Base-by-base conservation (phyloP, 2,797 vertebrate species). In the Sebastes hopkinsi region DNA sequence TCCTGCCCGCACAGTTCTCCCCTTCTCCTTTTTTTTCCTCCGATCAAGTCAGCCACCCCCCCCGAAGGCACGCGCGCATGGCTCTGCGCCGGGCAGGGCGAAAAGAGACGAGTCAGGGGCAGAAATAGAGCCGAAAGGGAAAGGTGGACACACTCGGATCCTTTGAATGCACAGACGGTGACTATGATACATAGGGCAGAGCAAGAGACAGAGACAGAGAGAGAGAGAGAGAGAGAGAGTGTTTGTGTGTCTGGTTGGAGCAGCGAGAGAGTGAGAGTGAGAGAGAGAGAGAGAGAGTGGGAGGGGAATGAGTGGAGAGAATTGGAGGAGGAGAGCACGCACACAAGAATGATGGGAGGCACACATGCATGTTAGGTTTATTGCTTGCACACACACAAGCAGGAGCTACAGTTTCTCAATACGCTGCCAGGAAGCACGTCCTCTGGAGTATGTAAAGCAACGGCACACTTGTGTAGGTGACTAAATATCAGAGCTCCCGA, bases 81-180 rank as follows among this genome's bases (percentile, higher is more conserved):
- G 81, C 80, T 84, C 75, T 32, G 75, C 38, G 29, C 80, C 27
- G 70, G 80, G 76, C 79, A 77, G 79, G 69, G 70, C 54, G 4
- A 81, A 56, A 78, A 62, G 62, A 42, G 38, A 80, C 75, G 72
- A 85, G 79, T 82, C 80, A 50, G 75, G 42, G 56, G 68, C 67
- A 72, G 87, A 84, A 90, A 81, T 16, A 67, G 25, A 89, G 87
- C 80, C 66, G 12, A 70, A 65, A 87, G 67, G 55, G 77, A 78
- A 84, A 89, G 87, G 87, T 83, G 86, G 86, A 86, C 76, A 72
- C 86, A 76, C 83, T 90, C 65, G 13, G 80, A 88, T 93, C 89
- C 83, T 90, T 85, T 91, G 87, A 91, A 92, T 67, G 87, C 86
- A 89, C 90, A 90, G 91, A 80, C 87, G 62, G 86, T 88, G 88